Conservation (phyloP, 2,113 vertebrate genomes). For the Rhegmatorhina hoffmannsi region DNA sequence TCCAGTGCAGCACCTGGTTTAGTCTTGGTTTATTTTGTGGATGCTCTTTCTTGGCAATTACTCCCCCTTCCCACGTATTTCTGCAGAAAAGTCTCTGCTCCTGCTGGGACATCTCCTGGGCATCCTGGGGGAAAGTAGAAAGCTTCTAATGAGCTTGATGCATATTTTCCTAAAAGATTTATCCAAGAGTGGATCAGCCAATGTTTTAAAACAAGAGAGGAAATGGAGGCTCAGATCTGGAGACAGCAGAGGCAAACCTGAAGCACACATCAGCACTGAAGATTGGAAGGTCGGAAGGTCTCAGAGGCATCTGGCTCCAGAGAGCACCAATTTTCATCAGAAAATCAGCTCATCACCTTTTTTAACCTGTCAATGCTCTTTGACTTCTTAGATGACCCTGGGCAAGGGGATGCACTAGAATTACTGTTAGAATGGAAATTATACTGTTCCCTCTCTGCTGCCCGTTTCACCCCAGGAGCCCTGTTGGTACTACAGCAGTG, state of each 20-base stretch:
- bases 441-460: background rate
- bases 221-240: background rate
- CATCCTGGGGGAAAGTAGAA: background rate
- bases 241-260: background rate
- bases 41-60: background rate
- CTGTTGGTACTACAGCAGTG: background rate
- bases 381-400: background rate
- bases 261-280: background rate
- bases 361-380: background rate
- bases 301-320: background rate
- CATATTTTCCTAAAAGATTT: background rate
- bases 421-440: background rate
- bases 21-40: background rate
- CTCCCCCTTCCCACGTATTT: background rate
- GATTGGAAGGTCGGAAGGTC: background rate
- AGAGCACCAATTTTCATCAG: background rate
- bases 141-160: background rate
- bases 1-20: background rate
- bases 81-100: background rate
- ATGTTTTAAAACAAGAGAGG: background rate
- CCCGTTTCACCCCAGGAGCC: background rate
- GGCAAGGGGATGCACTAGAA: background rate
- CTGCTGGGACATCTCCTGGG: background rate
- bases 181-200: background rate
- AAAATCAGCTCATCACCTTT: background rate